Base-by-base conservation (phyloP, 2,113 vertebrate species). In the Choloepus hoffmanni region DNA sequence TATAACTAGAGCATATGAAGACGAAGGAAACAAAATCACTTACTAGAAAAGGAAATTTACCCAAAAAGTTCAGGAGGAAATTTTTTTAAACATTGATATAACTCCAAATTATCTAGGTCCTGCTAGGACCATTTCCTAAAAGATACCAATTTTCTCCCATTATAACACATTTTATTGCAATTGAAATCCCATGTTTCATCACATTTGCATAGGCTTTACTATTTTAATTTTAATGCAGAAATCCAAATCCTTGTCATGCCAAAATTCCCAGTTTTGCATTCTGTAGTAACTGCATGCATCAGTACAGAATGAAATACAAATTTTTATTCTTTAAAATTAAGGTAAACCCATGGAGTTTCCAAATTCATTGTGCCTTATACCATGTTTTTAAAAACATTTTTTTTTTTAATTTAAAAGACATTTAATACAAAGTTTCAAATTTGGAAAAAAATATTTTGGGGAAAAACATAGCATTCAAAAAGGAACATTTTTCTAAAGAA, bases 281-380 rank as follows among this genome's bases (percentile, higher is more conserved):
- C 48, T 65, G 26, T 85, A 92, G 76, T 76, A 92, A 81, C 13
- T 76, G 24, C 45, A 19, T 55, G n/a, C 85, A 76, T 68, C 91
- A 58, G 23, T 77, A 68, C 4, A 78, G 30, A 68, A 79, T 86
- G 28, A 86, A 77, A 78, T 30, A 93, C 10, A 85, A 60, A 79
- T 68, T 68, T 36, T 78, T 36, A 21, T 78, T 92, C 28, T 92
- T 78, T 93, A 78, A 93, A 60, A 68, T 36, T 50, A 77, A 58
- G 62, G 50, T 93, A 86, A 86, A 48, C 58, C 15, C 72, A 65
- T n/a, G 78, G 5, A 76, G 62, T 78, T 67, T 89, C 60, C 33
- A 67, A 45, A 67, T 79, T 90, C 33, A 88, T 55, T 90, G 33
- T 33, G 26, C 55, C 23, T 83, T 53, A 78, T 18, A 30, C 10